Evolutionary conservation across 2,888 invertebrate genomes (phyloP).

Genomic region (Tineola bisselliella): DNA sequence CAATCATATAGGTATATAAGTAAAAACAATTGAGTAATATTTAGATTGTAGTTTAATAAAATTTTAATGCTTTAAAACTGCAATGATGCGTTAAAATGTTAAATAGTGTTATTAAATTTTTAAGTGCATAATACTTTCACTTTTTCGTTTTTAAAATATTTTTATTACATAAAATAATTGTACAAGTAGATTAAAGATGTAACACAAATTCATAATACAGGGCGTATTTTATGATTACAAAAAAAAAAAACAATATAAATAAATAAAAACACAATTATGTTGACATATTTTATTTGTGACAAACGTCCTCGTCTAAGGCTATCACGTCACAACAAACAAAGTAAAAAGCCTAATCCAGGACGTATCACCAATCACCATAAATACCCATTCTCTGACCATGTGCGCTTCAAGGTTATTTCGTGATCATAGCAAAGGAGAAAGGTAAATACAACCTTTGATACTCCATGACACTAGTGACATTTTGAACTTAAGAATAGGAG

Average conservation of each 20-base stretch:
- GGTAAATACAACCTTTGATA: constrained; percentile 4
- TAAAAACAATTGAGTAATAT: too few relatives aligned
- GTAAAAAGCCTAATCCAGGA: background rate
- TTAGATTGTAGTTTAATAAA: too few relatives aligned
- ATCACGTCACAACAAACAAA: background rate
- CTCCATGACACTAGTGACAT: background rate
- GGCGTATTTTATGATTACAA: too few relatives aligned
- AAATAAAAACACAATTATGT: background rate
- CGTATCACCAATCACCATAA: background rate
- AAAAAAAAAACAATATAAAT: background rate
- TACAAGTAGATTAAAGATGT: too few relatives aligned
- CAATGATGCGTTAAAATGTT: too few relatives aligned
- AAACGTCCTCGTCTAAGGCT: background rate
- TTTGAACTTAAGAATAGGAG: background rate
- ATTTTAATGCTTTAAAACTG: too few relatives aligned
- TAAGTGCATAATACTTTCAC: too few relatives aligned
- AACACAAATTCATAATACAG: too few relatives aligned
- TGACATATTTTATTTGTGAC: background rate
- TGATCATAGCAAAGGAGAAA: background rate
- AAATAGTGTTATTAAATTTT: too few relatives aligned
- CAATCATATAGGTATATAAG: too few relatives aligned
- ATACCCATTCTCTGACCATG: constrained; percentile 1
- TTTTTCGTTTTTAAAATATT: too few relatives aligned
- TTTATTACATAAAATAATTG: too few relatives aligned
- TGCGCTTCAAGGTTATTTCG: background rate